Evolutionary conservation across 2,888 invertebrate genomes (phyloP).

Genomic region (Heteromurus nitidus): DNA sequence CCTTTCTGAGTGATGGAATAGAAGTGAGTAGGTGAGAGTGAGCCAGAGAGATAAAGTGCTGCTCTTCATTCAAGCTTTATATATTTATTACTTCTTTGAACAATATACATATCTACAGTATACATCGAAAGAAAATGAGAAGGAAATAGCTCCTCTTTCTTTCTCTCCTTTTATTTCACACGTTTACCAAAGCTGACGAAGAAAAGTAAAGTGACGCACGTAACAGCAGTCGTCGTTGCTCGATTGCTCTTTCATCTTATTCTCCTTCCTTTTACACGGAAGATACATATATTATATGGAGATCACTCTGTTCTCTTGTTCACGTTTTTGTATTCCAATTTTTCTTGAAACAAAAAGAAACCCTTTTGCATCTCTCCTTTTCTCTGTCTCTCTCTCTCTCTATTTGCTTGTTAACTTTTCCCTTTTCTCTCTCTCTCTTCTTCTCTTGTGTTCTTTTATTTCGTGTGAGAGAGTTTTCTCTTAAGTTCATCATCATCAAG

Average conservation of each 20-base stretch:
- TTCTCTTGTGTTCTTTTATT: background rate
- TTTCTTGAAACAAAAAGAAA: slow-evolving; percentile 36
- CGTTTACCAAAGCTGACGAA: too few species aligned
- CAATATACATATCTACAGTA: too few species aligned
- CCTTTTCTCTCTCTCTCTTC: background rate
- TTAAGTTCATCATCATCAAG: slow-evolving; percentile 55
- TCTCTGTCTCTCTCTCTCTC: background rate
- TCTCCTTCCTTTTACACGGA: too few species aligned
- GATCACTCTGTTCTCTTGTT: background rate
- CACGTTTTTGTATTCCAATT: slow-evolving; percentile 38
- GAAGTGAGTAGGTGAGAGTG: too few species aligned
- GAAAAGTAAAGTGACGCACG: slow-evolving; percentile 48
- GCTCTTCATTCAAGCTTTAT: too few species aligned
- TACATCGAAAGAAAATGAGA: too few species aligned
- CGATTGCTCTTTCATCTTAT: slow-evolving; percentile 30
- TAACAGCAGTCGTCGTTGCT: slow-evolving; percentile 30
- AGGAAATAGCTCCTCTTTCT: background rate
- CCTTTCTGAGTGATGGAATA: too few species aligned
- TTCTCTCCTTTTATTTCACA: background rate
- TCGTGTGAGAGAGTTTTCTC: slow-evolving; percentile 27
- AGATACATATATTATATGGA: too few species aligned
- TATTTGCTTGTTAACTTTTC: background rate
- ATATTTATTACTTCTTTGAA: too few species aligned
- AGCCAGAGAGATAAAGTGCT: slow-evolving; percentile 47
- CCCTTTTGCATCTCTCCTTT: background rate